phyloP scores from a whole-genome alignment of 2,113 vertebrate genomes.

The Channa argus region DNA sequence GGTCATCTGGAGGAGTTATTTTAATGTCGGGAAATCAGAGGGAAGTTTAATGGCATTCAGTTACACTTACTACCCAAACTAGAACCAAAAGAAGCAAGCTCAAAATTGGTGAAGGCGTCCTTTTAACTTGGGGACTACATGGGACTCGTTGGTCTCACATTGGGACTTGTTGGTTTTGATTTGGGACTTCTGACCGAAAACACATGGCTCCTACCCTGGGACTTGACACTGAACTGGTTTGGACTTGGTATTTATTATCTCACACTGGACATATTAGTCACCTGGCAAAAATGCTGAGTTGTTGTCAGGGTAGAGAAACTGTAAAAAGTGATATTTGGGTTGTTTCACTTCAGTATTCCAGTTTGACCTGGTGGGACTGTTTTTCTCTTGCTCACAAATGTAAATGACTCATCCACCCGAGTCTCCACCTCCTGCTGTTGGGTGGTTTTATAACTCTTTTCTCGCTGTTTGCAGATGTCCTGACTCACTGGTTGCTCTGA shows the following conservation, averaged over 20 bases:
- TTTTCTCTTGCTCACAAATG: background rate
- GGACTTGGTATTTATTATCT: background rate
- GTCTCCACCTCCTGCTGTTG: constrained; percentile 8
- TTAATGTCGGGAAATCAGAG: no score
- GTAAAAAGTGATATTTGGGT: no score
- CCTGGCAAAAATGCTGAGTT: no score
- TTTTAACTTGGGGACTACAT: no score
- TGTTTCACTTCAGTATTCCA: background rate
- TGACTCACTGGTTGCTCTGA: constrained; percentile 6
- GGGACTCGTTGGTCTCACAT: no score
- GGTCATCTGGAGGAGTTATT: no score
- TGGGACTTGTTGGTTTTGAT: background rate
- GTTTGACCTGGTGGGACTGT: background rate
- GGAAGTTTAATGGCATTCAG: no score
- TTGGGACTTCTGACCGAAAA: background rate
- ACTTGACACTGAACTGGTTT: background rate
- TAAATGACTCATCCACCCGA: no score
- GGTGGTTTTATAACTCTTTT: background rate
- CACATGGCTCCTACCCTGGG: background rate
- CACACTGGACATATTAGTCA: background rate
- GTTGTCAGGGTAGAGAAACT: no score
- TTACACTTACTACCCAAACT: no score
- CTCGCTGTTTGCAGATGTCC: constrained; percentile 39
- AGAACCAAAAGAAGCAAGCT: no score
- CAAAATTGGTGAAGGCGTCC: no score